Conservation (phyloP, 2,888 invertebrate species). For the Tigriopus californicus region DNA sequence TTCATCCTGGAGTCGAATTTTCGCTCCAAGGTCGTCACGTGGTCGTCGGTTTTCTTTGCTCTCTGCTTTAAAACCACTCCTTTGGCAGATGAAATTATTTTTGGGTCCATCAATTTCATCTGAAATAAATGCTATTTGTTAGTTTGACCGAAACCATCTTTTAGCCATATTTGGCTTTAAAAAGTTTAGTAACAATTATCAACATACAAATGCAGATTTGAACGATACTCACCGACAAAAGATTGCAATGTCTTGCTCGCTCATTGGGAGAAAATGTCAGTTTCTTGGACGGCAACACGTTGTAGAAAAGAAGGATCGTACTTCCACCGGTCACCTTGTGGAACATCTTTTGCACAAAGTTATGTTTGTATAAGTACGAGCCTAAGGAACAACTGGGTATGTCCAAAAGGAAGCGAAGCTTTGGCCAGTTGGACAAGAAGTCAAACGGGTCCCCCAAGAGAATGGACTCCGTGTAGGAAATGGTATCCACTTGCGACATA, state of each 20-base stretch:
- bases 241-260: not conserved
- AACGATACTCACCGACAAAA: not conserved
- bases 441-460: constrained; percentile 13
- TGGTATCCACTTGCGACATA: constrained; percentile 12
- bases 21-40: not conserved
- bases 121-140: too few species aligned
- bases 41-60: not conserved
- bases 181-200: too few species aligned
- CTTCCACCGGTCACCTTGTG: constrained; percentile 9
- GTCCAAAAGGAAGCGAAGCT: not conserved
- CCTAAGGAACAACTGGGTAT: not conserved
- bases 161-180: too few species aligned
- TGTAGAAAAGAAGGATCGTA: constrained; percentile 4
- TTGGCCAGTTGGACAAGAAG: constrained; percentile 11
- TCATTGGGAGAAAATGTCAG: not conserved
- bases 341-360: not conserved
- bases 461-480: constrained; percentile 10
- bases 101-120: not conserved
- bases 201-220: too few species aligned
- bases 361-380: not conserved
- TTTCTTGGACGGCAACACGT: not conserved
- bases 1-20: constrained; percentile 1
- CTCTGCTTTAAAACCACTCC: not conserved
- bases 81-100: constrained; percentile 9
- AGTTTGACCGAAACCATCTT: not conserved